These are phyloP conservation scores for Cryptus viduatorius DNA, from an alignment of 2,888 invertebrate species.

Conservation along the genomic window DNA sequence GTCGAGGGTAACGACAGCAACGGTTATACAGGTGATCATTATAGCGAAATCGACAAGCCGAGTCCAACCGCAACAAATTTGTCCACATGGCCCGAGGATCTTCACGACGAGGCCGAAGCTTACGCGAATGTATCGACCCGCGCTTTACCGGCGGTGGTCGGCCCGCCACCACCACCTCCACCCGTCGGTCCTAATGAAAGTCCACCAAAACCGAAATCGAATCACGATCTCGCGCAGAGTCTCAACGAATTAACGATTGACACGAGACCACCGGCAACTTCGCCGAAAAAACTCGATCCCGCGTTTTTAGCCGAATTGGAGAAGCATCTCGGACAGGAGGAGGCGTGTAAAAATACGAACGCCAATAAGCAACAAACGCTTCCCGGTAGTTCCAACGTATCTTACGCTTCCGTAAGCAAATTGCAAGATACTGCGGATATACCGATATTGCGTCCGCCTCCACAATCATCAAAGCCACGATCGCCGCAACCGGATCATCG, in stretches of 20 bases:
- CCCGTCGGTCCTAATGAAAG: slow-evolving; percentile 78
- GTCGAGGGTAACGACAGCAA: slow-evolving; percentile 66
- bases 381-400: slow-evolving; percentile 43
- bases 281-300: slow-evolving; percentile 86
- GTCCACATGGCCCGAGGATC: slow-evolving; percentile 81
- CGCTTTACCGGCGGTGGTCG: slow-evolving; percentile 20
- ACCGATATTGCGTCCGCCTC: slow-evolving; percentile 86
- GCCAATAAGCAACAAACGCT: slow-evolving; percentile 78
- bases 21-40: slow-evolving; percentile 76
- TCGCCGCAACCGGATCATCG: slow-evolving; percentile 78
- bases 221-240: slow-evolving; percentile 79
- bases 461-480: slow-evolving; percentile 81
- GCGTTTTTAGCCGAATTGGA: slow-evolving; percentile 89
- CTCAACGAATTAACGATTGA: slow-evolving; percentile 76
- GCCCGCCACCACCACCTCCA: slow-evolving; percentile 63
- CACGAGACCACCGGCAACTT: slow-evolving; percentile 70
- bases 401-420: slow-evolving; percentile 71
- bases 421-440: slow-evolving; percentile 78
- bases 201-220: slow-evolving; percentile 78
- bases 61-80: slow-evolving; percentile 70
- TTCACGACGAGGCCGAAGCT: slow-evolving; percentile 73
- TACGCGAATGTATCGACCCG: slow-evolving; percentile 78
- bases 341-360: slow-evolving; percentile 84
- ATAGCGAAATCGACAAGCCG: slow-evolving; percentile 80
- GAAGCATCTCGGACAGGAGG: slow-evolving; percentile 87